phyloP scores from a whole-genome alignment of 2,888 invertebrate genomes.

The Lymantria dispar region DNA sequence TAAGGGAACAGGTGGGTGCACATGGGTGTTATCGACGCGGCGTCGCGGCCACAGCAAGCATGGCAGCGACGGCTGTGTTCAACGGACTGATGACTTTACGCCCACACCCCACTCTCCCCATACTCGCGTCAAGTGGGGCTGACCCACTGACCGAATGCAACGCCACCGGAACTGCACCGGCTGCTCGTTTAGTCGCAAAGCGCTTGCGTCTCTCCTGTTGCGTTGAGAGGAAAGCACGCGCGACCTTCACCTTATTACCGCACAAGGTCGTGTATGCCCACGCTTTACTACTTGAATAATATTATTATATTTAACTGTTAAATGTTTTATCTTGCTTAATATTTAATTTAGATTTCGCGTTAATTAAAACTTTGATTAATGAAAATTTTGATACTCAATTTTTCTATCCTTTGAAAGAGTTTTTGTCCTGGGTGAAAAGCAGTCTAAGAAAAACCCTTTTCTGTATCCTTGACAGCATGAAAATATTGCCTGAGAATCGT shows the following conservation, averaged over 20 bases:
- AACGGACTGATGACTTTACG: slow-evolving; percentile 25
- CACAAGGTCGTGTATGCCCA: slow-evolving; percentile 62
- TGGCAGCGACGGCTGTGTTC: slow-evolving; percentile 42
- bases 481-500: too few relatives aligned
- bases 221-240: slow-evolving; percentile 63
- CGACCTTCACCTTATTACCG: slow-evolving; percentile 71
- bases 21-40: slow-evolving; percentile 54
- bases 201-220: slow-evolving; percentile 63
- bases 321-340: too few relatives aligned
- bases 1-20: slow-evolving; percentile 47
- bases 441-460: too few relatives aligned
- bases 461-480: too few relatives aligned
- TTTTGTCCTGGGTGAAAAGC: too few relatives aligned
- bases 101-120: slow-evolving; percentile 19
- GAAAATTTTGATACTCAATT: too few relatives aligned
- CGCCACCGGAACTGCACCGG: slow-evolving; percentile 74
- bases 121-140: slow-evolving; percentile 43
- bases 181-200: slow-evolving; percentile 57
- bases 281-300: slow-evolving; percentile 9
- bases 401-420: too few relatives aligned
- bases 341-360: too few relatives aligned
- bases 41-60: slow-evolving; percentile 48
- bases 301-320: too few relatives aligned
- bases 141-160: slow-evolving; percentile 80
- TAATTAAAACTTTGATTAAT: too few relatives aligned